Evolutionary conservation across 2,797 vertebrate genomes (phyloP), one percentile per base, ranked within the genome.

Genomic region (Enteromius thamalakanensis): DNA sequence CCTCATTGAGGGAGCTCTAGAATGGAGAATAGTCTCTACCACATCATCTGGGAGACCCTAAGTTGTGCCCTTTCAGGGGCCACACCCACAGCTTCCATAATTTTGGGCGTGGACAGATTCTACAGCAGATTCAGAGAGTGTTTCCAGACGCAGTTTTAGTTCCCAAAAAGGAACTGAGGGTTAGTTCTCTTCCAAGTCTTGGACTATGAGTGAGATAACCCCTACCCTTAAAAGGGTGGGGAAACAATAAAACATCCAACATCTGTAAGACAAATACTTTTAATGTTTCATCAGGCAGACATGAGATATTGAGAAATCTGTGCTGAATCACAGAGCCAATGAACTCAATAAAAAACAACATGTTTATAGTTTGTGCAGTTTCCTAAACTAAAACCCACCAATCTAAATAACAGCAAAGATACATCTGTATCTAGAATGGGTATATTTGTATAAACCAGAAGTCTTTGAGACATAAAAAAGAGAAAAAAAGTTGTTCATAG

Each of bases 291-390:
- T 26, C 42, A 74, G 65, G 60, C 21, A 17, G 83, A 23, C 53
- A 23, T 81, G 47, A 69, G 23, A 15, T 42, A 51, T 81, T 14
- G n/a, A 58, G 79, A 82, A 84, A 72, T 81, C 87, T 70, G 37
- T 69, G 88, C 86, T 89, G 82, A 51, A 32, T 51, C 45, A 62
- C n/a, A 74, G 42, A 71, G 10, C 14, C 7, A 8, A 1, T 23
- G 53, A 76, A n/a, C 26, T 40, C 21, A 26, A 91, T 86, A 55
- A 85, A 67, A 89, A 90, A 26, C 82, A 88, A 78, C 32, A 37
- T 88, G 86, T 76, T 37, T 71, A 86, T 64, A 74, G 60, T 79
- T 67, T 7, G 4, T 53, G 23, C 79, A 75, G 26, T 75, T 76
- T 76, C 49, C 15, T 74, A 67, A 86, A 85, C 74, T 14, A n/a